Evolutionary conservation across 2,797 vertebrate species (phyloP).

Genomic region (Sebastes glaucus): DNA sequence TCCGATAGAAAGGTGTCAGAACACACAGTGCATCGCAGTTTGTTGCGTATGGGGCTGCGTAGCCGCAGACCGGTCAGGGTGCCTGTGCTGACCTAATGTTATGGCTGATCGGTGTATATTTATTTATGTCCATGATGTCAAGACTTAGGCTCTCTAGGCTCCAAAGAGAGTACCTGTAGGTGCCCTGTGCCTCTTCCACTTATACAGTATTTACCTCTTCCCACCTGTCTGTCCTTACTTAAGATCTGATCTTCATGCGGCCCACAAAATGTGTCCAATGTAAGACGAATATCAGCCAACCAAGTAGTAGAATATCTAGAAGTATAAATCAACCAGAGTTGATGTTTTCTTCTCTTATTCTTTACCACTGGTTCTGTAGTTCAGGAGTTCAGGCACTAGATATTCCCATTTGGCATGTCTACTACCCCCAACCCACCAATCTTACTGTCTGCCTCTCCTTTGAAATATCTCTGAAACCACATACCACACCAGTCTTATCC

Average conservation of each 20-base stretch:
- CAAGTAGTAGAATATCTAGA: neutral
- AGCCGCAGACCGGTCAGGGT: too few relatives aligned
- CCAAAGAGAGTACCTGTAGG: neutral
- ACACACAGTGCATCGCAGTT: too few relatives aligned
- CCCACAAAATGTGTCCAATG: neutral
- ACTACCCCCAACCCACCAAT: neutral
- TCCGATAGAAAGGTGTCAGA: too few relatives aligned
- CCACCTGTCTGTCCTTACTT: neutral
- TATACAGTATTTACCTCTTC: neutral
- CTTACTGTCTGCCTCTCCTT: neutral
- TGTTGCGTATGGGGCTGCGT: too few relatives aligned
- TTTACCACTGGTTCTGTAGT: neutral
- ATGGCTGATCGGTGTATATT: too few relatives aligned
- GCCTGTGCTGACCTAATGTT: too few relatives aligned
- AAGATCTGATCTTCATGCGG: neutral
- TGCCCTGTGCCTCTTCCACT: neutral
- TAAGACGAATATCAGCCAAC: neutral
- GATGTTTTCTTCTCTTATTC: neutral
- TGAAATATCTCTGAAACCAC: neutral
- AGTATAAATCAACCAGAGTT: neutral
- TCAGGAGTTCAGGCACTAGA: neutral
- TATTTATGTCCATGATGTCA: neutral
- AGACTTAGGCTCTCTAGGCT: neutral
- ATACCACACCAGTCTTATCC: neutral
- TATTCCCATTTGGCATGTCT: neutral